A percentile compares a stretch with the other conserved stretches of the same genome.
These are phyloP conservation scores for Agrochola lychnidis DNA, from an alignment of 2,888 invertebrate genomes.

Conservation along the genomic window DNA sequence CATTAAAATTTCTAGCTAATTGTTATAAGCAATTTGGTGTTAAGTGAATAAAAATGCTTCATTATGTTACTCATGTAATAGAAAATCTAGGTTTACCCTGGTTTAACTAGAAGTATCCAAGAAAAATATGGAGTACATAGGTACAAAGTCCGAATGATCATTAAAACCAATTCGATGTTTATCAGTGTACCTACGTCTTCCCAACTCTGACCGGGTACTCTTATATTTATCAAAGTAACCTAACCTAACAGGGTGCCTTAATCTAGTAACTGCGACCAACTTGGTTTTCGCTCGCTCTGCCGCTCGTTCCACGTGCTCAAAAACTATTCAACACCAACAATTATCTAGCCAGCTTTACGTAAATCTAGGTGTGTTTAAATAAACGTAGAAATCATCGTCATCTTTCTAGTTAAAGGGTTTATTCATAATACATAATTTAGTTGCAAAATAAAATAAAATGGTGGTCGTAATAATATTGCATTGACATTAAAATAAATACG, in stretches of 20 bases:
- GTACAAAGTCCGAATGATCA: neutral
- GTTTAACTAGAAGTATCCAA: neutral
- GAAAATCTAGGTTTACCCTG: neutral
- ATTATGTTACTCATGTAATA: neutral
- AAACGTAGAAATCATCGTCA: neutral
- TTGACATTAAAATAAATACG: conserved; percentile 13
- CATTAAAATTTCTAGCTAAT: too few relatives aligned
- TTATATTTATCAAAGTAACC: neutral
- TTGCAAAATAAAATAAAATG: neutral
- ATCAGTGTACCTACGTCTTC: neutral
- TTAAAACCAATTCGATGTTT: neutral
- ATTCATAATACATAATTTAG: neutral
- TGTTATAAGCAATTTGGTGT: neutral
- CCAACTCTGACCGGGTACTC: neutral
- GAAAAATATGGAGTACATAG: neutral
- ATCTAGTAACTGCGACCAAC: neutral
- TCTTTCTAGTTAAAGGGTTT: neutral
- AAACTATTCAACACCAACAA: neutral
- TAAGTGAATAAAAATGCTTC: neutral
- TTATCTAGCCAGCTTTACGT: neutral
- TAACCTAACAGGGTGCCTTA: neutral
- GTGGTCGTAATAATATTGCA: neutral
- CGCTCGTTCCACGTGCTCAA: neutral
- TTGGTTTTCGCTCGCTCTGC: neutral
- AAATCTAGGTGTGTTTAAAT: neutral